Conservation (phyloP, 2,113 vertebrate genomes). For the Puntigrus tetrazona region DNA sequence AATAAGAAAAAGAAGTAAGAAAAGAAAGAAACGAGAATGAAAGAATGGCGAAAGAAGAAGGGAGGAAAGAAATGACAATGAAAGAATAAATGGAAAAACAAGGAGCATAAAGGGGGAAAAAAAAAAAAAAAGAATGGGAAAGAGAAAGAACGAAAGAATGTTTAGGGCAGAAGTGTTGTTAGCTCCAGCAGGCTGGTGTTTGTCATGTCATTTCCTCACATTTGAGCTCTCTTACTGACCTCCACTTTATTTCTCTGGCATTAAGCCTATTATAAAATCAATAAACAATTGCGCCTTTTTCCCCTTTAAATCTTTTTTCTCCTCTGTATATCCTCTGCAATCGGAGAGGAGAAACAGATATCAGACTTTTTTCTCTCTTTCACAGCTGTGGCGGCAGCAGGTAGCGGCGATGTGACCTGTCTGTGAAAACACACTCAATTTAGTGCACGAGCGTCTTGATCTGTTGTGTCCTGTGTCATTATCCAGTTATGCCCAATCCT, state of each 20-base stretch:
- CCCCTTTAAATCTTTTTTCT: constrained; percentile 77
- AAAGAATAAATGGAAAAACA: constrained; percentile 56
- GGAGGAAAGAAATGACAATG: constrained; percentile 39
- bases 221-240: constrained; percentile 61
- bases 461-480: constrained; percentile 48
- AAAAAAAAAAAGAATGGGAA: constrained; percentile 58
- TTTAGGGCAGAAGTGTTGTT: constrained; percentile 65
- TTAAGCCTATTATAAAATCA: constrained; percentile 87
- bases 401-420: constrained; percentile 54
- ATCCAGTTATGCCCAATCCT: constrained; percentile 53
- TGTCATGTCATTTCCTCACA: constrained; percentile 71
- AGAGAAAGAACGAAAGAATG: constrained; percentile 66
- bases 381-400: constrained; percentile 5
- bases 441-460: constrained; percentile 50
- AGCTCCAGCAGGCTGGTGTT: constrained; percentile 72
- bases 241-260: constrained; percentile 77
- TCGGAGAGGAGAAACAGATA: constrained; percentile 42
- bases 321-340: constrained; percentile 76
- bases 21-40: neutral
- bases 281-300: constrained; percentile 79
- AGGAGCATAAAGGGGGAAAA: neutral
- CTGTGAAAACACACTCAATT: constrained; percentile 53
- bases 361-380: constrained; percentile 12
- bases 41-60: neutral
- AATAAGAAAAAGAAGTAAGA: neutral